Evolutionary conservation across 2,888 invertebrate genomes (phyloP).

Genomic region (Sphaerophoria rueppellii): DNA sequence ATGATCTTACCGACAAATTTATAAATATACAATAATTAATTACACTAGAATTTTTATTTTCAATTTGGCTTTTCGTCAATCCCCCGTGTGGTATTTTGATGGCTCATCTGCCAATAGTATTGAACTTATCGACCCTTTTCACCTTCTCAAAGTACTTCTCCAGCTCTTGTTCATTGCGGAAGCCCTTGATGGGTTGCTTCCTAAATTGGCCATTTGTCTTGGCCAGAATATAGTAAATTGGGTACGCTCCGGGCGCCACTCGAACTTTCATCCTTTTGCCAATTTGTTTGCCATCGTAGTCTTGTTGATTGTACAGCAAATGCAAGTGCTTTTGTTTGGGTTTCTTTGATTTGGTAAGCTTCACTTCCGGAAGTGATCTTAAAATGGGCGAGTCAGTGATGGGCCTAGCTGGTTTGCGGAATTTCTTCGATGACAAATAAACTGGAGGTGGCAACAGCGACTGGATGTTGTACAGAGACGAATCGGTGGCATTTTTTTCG

Average conservation of each 20-base stretch:
- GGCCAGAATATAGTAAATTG: conserved; percentile 79
- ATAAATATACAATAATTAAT: not conserved
- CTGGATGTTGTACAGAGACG: conserved; percentile 78
- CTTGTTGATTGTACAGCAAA: conserved; percentile 75
- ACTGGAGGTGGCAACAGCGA: conserved; percentile 74
- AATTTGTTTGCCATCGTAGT: conserved; percentile 54
- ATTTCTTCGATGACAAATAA: conserved; percentile 54
- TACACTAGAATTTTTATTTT: conserved; percentile 35
- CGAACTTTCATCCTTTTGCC: conserved; percentile 77
- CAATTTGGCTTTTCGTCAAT: conserved; percentile 18
- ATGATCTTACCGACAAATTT: conserved; percentile 20
- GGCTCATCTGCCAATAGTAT: conserved; percentile 50
- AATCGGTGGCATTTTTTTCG: conserved; percentile 76
- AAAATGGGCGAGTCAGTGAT: conserved; percentile 74
- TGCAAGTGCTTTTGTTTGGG: conserved; percentile 78
- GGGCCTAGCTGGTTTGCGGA: conserved; percentile 38
- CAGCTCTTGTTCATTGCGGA: conserved; percentile 77
- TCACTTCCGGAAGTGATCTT: conserved; percentile 74
- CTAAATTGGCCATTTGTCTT: conserved; percentile 80
- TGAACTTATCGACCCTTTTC: conserved; percentile 51
- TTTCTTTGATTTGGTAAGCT: conserved; percentile 74
- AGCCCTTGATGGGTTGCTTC: conserved; percentile 79
- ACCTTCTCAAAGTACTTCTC: conserved; percentile 76
- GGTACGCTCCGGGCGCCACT: conserved; percentile 79
- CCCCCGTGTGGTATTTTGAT: not conserved